These are phyloP conservation scores for Magallana ariakensis DNA, from an alignment of 1,140 invertebrate genomes.

Conservation along the genomic window DNA sequence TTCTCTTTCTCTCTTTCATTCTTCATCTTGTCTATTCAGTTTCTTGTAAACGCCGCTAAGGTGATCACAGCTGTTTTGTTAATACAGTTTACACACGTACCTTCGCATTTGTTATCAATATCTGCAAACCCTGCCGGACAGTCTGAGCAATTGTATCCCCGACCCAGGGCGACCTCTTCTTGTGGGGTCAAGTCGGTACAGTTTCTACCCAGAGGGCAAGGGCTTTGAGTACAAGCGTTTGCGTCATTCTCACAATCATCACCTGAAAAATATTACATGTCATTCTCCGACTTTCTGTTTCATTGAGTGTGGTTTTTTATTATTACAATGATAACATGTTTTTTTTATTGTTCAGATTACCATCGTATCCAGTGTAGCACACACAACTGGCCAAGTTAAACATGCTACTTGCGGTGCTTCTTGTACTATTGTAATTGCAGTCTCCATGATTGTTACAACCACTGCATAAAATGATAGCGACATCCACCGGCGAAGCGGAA, in stretches of 20 bases:
- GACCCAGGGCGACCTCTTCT: conserved; percentile 14
- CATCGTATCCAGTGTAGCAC: conserved; percentile 50
- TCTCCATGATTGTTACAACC: conserved; percentile 41
- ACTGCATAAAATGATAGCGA: conserved; percentile 44
- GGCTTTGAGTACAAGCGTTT: conserved; percentile 39
- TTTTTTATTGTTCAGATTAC: background rate
- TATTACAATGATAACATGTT: too few relatives aligned
- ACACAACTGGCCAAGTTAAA: conserved; percentile 41
- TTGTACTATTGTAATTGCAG: conserved; percentile 41
- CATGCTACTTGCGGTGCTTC: background rate
- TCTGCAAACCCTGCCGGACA: conserved; percentile 43
- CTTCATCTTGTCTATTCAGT: too few relatives aligned
- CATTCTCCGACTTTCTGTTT: background rate
- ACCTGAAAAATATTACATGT: conserved; percentile 15
- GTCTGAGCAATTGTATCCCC: conserved; percentile 47
- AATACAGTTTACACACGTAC: background rate
- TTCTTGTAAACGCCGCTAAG: too few relatives aligned
- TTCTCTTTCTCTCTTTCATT: too few relatives aligned
- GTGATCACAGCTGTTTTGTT: too few relatives aligned
- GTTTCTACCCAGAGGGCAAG: conserved; percentile 42
- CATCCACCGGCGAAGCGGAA: conserved; percentile 40
- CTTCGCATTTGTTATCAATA: conserved; percentile 42
- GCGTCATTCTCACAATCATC: conserved; percentile 49
- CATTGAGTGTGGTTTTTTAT: too few relatives aligned
- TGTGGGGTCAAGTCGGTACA: conserved; percentile 52